Evolutionary conservation across 2,888 invertebrate genomes (phyloP).

Genomic region (Thymelicus lineola): DNA sequence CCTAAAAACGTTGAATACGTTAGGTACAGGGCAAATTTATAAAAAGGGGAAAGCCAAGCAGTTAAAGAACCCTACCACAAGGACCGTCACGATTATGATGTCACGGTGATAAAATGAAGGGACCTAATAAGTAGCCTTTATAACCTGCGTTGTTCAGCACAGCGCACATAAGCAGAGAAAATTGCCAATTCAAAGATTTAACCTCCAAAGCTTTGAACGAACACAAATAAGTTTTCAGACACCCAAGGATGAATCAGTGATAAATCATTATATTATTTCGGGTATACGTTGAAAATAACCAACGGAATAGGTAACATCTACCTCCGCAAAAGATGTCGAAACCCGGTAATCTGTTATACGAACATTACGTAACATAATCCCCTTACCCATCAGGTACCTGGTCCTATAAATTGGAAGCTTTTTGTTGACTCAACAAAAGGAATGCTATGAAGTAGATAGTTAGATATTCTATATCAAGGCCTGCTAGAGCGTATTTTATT

Average conservation of each 20-base stretch:
- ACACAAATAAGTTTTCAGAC: background rate
- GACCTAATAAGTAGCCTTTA: too few species aligned
- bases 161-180: too few species aligned
- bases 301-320: background rate
- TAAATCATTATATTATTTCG: slow-evolving; percentile 6
- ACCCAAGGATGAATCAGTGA: background rate
- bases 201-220: too few species aligned
- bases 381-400: background rate
- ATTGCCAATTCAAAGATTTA: too few species aligned
- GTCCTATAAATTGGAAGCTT: slow-evolving; percentile 4
- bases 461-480: background rate
- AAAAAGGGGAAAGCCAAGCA: too few species aligned
- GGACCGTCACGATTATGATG: too few species aligned
- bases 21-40: too few species aligned
- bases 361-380: slow-evolving; percentile 3
- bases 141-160: too few species aligned
- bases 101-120: too few species aligned
- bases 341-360: background rate
- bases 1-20: too few species aligned
- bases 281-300: background rate
- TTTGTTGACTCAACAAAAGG: slow-evolving; percentile 15
- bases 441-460: background rate
- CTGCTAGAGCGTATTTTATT: background rate
- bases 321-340: background rate
- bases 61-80: too few species aligned